Evolutionary conservation across 2,797 vertebrate genomes (phyloP).

Genomic region (Dicrostonyx torquatus): DNA sequence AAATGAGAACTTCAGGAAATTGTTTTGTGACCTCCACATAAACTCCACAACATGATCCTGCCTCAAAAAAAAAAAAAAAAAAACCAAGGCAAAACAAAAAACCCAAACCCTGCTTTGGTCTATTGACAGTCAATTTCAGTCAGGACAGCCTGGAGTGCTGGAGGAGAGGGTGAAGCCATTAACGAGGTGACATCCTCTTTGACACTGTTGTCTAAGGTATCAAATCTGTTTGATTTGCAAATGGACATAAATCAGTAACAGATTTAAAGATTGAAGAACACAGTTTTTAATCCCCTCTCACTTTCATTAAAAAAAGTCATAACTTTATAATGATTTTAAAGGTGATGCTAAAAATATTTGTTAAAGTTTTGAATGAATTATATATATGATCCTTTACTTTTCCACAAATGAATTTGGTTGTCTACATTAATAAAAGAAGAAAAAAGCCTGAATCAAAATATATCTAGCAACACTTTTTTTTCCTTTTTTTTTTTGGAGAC

Average conservation of each 20-base stretch:
- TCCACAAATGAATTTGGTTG: background rate
- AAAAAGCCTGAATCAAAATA: background rate
- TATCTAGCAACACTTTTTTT: background rate
- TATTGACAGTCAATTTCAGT: background rate
- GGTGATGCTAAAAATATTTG: background rate
- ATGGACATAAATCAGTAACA: background rate
- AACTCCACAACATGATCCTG: background rate
- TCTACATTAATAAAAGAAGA: background rate
- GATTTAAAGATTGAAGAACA: background rate
- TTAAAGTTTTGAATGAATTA: background rate
- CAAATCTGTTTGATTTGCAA: background rate
- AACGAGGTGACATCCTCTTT: background rate
- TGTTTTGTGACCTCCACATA: background rate
- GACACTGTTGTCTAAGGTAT: background rate
- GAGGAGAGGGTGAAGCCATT: background rate
- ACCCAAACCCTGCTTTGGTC: too few species aligned
- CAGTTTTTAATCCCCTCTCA: background rate
- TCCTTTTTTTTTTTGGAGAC: background rate
- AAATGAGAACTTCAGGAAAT: background rate
- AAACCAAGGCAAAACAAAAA: background rate
- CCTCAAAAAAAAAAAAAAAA: background rate
- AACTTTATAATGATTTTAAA: slow-evolving; percentile 14
- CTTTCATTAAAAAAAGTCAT: background rate
- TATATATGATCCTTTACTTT: background rate
- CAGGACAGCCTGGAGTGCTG: background rate